Evolutionary conservation across 2,888 invertebrate genomes (phyloP).

Genomic region (Conchocele bisecta): DNA sequence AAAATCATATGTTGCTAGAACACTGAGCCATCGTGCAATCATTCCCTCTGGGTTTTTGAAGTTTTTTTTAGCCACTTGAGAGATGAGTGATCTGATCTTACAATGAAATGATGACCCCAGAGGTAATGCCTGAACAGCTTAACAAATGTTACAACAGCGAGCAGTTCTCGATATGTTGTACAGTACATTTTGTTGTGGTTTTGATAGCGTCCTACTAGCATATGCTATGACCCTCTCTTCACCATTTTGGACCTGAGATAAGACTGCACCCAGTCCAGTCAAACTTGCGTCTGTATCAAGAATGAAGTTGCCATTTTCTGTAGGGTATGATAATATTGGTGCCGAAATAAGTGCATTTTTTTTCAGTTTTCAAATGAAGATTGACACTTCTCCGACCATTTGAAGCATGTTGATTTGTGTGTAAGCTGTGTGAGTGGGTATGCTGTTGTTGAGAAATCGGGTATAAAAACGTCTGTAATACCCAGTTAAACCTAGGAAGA

Average conservation of each 20-base stretch:
- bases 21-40: slow-evolving; percentile 35
- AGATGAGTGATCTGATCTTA: neutral
- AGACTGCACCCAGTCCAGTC: slow-evolving; percentile 1
- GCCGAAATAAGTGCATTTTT: neutral
- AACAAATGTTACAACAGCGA: slow-evolving; percentile 24
- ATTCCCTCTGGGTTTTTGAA: slow-evolving; percentile 40
- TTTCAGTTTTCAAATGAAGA: neutral
- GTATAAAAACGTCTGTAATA: neutral
- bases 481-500: neutral
- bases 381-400: neutral
- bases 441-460: neutral
- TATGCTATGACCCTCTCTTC: too few relatives aligned
- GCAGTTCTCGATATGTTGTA: slow-evolving; percentile 11
- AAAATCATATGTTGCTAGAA: slow-evolving; percentile 35
- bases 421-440: neutral
- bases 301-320: slow-evolving; percentile 6
- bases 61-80: slow-evolving; percentile 30
- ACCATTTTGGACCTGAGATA: slow-evolving; percentile 8
- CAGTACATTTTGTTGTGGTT: slow-evolving; percentile 13
- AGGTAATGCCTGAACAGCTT: slow-evolving; percentile 21
- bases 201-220: slow-evolving; percentile 11
- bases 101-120: slow-evolving; percentile 15
- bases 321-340: slow-evolving; percentile 2
- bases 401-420: neutral
- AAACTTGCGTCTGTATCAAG: slow-evolving; percentile 15